Evolutionary conservation across 92 coral and sea anemone species (phyloP).

Genomic region (Palythoa grandis): DNA sequence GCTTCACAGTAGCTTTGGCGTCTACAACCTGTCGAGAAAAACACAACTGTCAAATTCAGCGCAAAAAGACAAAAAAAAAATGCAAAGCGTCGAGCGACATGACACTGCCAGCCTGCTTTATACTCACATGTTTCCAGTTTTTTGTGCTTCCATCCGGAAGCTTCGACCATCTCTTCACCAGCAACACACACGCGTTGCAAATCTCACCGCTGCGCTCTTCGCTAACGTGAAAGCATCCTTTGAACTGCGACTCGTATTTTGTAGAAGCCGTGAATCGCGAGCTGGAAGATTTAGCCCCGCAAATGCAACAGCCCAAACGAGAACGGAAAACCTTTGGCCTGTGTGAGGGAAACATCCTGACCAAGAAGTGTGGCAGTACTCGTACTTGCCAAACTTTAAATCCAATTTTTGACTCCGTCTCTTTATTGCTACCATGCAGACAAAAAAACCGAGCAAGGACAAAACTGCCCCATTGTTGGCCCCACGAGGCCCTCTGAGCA

Average conservation of each 20-base stretch:
- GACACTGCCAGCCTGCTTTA: conserved; percentile 7
- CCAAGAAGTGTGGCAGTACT: not conserved
- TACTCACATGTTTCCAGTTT: conserved; percentile 97
- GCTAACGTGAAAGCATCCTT: conserved; percentile 83
- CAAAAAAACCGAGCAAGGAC: conserved; percentile 16
- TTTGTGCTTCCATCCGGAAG: conserved; percentile 87
- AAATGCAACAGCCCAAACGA: conserved; percentile 95
- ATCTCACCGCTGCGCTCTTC: conserved; percentile 92
- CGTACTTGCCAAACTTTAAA: conserved; percentile 22
- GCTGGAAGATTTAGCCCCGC: conserved; percentile 99
- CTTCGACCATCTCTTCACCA: conserved; percentile 94
- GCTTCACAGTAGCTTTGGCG: conserved; percentile 81
- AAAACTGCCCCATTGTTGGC: conserved; percentile 37
- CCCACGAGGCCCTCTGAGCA: conserved; percentile 50
- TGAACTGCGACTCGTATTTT: conserved; percentile 87
- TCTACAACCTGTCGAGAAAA: conserved; percentile 81
- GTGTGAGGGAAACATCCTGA: conserved; percentile 89
- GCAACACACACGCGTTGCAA: conserved; percentile 98
- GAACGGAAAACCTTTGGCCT: conserved; percentile 92
- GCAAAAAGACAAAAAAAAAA: conserved; percentile 2
- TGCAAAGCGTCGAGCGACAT: not conserved
- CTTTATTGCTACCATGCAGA: not conserved
- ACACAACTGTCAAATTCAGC: conserved; percentile 24
- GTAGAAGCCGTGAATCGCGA: conserved; percentile 94
- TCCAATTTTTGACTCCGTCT: not conserved